phyloP scores from a whole-genome alignment of 2,797 vertebrate species.

The Delichon dasypus region DNA sequence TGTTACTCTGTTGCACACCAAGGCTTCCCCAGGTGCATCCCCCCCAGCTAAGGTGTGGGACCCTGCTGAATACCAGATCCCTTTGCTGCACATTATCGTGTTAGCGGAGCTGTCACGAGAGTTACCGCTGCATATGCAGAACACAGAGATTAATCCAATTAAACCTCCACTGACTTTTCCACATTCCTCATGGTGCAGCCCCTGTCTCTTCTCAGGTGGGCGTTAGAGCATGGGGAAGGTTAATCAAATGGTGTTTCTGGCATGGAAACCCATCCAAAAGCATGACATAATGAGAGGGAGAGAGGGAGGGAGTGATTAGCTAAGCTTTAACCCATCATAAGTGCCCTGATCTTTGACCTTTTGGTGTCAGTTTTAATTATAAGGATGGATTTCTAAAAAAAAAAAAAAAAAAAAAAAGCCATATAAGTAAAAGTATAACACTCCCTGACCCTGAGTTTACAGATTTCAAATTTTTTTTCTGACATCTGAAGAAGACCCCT shows the following conservation, averaged over 20 bases:
- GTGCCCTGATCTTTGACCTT: slow-evolving; percentile 23
- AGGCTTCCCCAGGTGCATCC: slow-evolving; percentile 79
- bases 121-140: slow-evolving; percentile 50
- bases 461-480: not conserved
- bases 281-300: slow-evolving; percentile 1
- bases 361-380: not conserved
- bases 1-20: slow-evolving; percentile 61
- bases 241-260: not conserved
- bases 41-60: slow-evolving; percentile 76
- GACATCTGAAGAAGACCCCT: not conserved
- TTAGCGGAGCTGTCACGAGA: slow-evolving; percentile 76
- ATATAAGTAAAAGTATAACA: not conserved
- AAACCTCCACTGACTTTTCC: slow-evolving; percentile 75
- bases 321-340: not conserved
- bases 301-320: not conserved
- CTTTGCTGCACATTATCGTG: slow-evolving; percentile 67
- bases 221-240: not conserved
- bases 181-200: slow-evolving; percentile 67
- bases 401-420: not conserved
- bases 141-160: slow-evolving; percentile 78
- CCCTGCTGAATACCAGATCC: slow-evolving; percentile 64
- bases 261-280: not conserved
- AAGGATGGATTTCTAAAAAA: not conserved
- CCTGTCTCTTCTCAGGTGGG: not conserved
- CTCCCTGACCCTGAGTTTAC: not conserved